These are phyloP conservation scores for Syritta pipiens DNA, from an alignment of 2,888 invertebrate genomes.

Conservation along the genomic window DNA sequence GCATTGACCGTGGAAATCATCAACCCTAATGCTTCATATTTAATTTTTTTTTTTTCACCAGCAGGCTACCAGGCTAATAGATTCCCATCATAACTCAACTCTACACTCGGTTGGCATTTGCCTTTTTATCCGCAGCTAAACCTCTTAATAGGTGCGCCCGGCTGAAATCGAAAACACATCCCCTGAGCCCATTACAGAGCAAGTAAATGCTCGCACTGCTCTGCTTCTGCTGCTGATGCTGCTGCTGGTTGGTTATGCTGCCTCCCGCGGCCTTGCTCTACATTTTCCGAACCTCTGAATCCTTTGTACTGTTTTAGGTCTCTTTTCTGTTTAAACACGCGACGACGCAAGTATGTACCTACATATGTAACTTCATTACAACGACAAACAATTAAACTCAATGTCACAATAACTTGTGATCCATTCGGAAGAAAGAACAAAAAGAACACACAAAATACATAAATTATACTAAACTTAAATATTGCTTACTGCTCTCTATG, in stretches of 20 bases:
- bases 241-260: slow-evolving; percentile 13
- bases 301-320: slow-evolving; percentile 42
- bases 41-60: not conserved
- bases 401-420: slow-evolving; percentile 66
- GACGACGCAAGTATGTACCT: not conserved
- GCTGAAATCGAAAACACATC: slow-evolving; percentile 56
- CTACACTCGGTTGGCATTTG: slow-evolving; percentile 19
- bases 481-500: slow-evolving; percentile 44
- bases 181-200: slow-evolving; percentile 50
- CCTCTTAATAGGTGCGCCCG: slow-evolving; percentile 43
- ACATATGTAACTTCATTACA: slow-evolving; percentile 57
- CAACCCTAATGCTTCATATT: slow-evolving; percentile 43
- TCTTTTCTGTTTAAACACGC: slow-evolving; percentile 20
- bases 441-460: not conserved
- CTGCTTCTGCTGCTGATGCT: slow-evolving; percentile 16
- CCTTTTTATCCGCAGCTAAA: slow-evolving; percentile 33
- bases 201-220: slow-evolving; percentile 35
- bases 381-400: slow-evolving; percentile 65
- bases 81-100: slow-evolving; percentile 31
- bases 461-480: slow-evolving; percentile 40
- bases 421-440: slow-evolving; percentile 22
- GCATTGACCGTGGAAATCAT: slow-evolving; percentile 64
- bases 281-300: slow-evolving; percentile 53
- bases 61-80: slow-evolving; percentile 16
- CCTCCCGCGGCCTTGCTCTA: slow-evolving; percentile 49